Evolutionary conservation across 2,888 invertebrate genomes (phyloP).

Genomic region (Meloe dianella): DNA sequence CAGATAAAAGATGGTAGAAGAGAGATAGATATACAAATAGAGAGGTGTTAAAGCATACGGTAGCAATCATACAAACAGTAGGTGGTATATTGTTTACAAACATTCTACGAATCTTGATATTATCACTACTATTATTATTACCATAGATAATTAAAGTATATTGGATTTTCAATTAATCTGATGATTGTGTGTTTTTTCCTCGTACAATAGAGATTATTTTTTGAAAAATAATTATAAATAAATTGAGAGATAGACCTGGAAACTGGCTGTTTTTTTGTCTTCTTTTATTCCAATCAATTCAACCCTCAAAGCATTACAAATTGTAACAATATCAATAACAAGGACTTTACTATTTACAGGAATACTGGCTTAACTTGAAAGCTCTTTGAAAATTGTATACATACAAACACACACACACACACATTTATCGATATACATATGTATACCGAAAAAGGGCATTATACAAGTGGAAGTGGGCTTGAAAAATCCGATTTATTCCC

Average conservation of each 20-base stretch:
- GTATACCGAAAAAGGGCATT: conserved; percentile 51
- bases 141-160: conserved; percentile 65
- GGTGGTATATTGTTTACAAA: conserved; percentile 51
- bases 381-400: conserved; percentile 52
- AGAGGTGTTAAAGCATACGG: conserved; percentile 49
- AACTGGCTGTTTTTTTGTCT: background rate
- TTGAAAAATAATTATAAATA: conserved; percentile 2
- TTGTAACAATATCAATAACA: conserved; percentile 53
- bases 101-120: conserved; percentile 49
- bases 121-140: conserved; percentile 53
- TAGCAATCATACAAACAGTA: conserved; percentile 55
- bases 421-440: conserved; percentile 31
- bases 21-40: conserved; percentile 35
- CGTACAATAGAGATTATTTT: conserved; percentile 34
- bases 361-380: conserved; percentile 44
- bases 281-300: conserved; percentile 3
- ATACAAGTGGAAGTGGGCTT: conserved; percentile 60
- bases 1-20: conserved; percentile 19
- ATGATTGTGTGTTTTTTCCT: conserved; percentile 65
- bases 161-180: conserved; percentile 72
- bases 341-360: conserved; percentile 47
- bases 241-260: background rate
- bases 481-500: conserved; percentile 60
- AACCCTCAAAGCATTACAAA: conserved; percentile 36
- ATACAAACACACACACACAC: background rate